Evolutionary conservation across 2,888 invertebrate species (phyloP).

Genomic region (Nasonia oneida): DNA sequence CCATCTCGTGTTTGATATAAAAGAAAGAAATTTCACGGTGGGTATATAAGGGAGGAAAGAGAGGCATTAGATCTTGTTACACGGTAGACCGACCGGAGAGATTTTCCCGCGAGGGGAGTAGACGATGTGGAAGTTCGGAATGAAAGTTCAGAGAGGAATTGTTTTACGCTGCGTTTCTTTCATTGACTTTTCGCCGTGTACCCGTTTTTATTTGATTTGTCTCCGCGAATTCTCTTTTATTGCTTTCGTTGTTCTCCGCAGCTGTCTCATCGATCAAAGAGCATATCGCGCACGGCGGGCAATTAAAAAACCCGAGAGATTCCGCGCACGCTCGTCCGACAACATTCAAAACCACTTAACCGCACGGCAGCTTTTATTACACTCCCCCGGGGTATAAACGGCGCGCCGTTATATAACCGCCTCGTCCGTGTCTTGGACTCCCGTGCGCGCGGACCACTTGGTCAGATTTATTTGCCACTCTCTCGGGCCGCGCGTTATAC

Average conservation of each 20-base stretch:
- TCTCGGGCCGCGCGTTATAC: background rate
- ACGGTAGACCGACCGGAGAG: conserved; percentile 53
- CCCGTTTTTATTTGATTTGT: background rate
- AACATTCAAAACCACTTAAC: conserved; percentile 17
- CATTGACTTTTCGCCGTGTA: background rate
- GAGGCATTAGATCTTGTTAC: conserved; percentile 59
- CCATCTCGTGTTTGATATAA: conserved; percentile 39
- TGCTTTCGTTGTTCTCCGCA: background rate
- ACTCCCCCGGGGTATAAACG: background rate
- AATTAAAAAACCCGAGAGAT: conserved; percentile 11
- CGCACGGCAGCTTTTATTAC: background rate
- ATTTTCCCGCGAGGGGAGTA: conserved; percentile 27
- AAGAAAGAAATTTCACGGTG: conserved; percentile 45
- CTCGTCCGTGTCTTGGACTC: background rate
- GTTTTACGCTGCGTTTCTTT: conserved; percentile 17
- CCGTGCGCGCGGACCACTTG: conserved; percentile 21
- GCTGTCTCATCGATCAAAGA: background rate
- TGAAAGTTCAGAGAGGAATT: conserved; percentile 40
- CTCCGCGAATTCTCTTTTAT: background rate
- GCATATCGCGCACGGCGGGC: background rate
- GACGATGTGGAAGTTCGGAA: conserved; percentile 28
- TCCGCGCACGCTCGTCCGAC: background rate
- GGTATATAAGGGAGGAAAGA: background rate
- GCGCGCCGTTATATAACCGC: conserved; percentile 24
- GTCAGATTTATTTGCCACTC: conserved; percentile 54